Evolutionary conservation across 2,888 invertebrate genomes (phyloP).

Genomic region (Drosophila mercatorum): DNA sequence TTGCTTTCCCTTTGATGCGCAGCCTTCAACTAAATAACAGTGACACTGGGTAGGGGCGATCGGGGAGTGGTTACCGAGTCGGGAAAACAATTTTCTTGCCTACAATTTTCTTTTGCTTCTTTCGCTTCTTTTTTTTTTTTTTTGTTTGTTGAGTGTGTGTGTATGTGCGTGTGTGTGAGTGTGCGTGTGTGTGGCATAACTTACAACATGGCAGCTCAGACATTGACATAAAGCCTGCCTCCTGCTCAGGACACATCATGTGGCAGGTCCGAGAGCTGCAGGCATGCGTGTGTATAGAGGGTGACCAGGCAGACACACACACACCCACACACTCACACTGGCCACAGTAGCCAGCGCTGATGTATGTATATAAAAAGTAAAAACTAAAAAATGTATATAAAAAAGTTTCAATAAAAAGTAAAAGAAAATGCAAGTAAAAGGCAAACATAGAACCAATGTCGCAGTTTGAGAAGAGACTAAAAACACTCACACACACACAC

Average conservation of each 20-base stretch:
- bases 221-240: conserved; percentile 72
- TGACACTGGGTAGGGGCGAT: background rate
- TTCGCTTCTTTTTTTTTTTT: background rate
- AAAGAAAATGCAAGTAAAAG: conserved; percentile 73
- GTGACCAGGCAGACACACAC: conserved; percentile 25
- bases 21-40: conserved; percentile 44
- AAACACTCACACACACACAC: conserved; percentile 24
- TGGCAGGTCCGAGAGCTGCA: conserved; percentile 53
- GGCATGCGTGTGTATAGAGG: conserved; percentile 63
- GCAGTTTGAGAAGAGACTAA: conserved; percentile 31
- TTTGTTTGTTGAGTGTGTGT: conserved; percentile 24
- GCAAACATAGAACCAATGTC: conserved; percentile 59
- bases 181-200: conserved; percentile 62
- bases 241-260: conserved; percentile 33
- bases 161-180: conserved; percentile 25
- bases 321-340: conserved; percentile 28
- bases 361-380: conserved; percentile 50
- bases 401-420: conserved; percentile 44
- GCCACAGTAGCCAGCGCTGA: conserved; percentile 44
- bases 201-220: conserved; percentile 79
- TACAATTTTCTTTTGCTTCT: conserved; percentile 37
- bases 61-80: background rate
- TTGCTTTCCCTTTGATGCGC: conserved; percentile 70
- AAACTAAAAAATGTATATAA: conserved; percentile 61
- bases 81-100: conserved; percentile 77